A percentile compares a stretch with the other conserved stretches of the same genome.
Conservation (phyloP, 2,888 invertebrate species). For the Fragum whitleyi region DNA sequence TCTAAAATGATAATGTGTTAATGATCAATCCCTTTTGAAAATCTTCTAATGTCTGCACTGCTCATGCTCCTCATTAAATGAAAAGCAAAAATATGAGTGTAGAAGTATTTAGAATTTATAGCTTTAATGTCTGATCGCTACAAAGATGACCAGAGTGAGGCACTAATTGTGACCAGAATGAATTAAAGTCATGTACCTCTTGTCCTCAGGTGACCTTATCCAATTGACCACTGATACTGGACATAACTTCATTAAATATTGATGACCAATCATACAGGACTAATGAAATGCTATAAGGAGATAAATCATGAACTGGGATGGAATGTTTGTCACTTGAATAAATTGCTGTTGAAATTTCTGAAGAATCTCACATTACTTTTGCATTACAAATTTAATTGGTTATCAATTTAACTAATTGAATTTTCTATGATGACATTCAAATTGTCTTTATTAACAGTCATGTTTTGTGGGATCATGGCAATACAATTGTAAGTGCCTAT, state of each 20-base stretch:
- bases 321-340: conserved; percentile 5
- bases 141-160: not conserved
- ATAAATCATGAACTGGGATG: conserved; percentile 16
- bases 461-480: no score
- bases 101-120: no score
- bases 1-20: no score
- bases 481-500: no score
- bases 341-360: not conserved
- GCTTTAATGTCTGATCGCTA: not conserved
- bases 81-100: no score
- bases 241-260: conserved; percentile 23
- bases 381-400: not conserved
- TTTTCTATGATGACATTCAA: not conserved
- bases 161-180: conserved; percentile 17
- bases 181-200: conserved; percentile 8
- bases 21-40: no score
- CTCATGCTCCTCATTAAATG: no score
- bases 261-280: conserved; percentile 21
- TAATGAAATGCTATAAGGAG: conserved; percentile 18
- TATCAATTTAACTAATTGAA: not conserved
- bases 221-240: conserved; percentile 19
- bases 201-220: conserved; percentile 25
- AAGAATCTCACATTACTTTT: not conserved
- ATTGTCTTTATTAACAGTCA: no score
- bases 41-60: no score